Evolutionary conservation across 2,113 vertebrate species (phyloP).

Genomic region (Taurulus bubalis): DNA sequence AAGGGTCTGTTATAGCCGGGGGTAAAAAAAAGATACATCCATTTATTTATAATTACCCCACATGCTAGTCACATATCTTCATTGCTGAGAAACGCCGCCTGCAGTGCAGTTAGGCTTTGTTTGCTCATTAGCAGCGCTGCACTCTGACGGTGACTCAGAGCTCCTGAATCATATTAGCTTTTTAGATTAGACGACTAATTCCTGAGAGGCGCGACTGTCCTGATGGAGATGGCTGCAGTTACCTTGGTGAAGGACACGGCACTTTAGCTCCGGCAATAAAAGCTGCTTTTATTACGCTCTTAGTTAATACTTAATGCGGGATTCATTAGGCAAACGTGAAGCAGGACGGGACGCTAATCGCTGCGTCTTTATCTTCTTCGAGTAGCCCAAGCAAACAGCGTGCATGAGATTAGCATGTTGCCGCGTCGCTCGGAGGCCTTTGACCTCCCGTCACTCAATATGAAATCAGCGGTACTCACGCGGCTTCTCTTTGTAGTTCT

Average conservation of each 20-base stretch:
- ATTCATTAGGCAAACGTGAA: constrained; percentile 11
- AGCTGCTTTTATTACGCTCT: constrained; percentile 33
- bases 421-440: constrained; percentile 8
- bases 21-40: constrained; percentile 9
- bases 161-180: constrained; percentile 60
- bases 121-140: constrained; percentile 61
- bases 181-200: constrained; percentile 53
- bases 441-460: constrained; percentile 6
- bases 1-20: not conserved
- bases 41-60: not conserved
- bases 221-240: constrained; percentile 48
- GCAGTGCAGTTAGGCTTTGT: constrained; percentile 3
- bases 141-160: constrained; percentile 20
- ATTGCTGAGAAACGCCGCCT: constrained; percentile 61
- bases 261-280: constrained; percentile 76
- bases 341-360: not conserved
- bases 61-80: constrained; percentile 44
- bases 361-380: not conserved
- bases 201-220: constrained; percentile 10
- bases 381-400: not conserved
- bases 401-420: not conserved
- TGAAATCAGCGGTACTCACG: constrained; percentile 4
- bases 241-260: constrained; percentile 69
- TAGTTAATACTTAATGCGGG: constrained; percentile 65
- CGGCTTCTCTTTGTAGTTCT: not conserved